Base-by-base conservation (phyloP, 2,113 vertebrate genomes). In the Hucho hucho region DNA sequence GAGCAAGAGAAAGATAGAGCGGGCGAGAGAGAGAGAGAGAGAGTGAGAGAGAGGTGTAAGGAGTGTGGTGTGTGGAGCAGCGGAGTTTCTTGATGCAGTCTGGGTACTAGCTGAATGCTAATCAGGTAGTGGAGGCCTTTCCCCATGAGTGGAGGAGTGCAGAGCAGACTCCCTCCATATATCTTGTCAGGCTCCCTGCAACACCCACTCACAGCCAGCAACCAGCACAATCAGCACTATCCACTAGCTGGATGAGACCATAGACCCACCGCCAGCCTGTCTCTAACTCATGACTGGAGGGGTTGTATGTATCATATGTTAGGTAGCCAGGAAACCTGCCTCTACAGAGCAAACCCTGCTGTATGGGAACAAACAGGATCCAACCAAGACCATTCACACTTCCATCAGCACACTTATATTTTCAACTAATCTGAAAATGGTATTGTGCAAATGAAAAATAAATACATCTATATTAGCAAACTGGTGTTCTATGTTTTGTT, bases 21-120 rank as follows among this genome's bases (percentile, higher is more conserved):
- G 7, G 69, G 75, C 69, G 69, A 73, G 58, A 49, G 58, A 22
- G 2, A 61, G 58, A 32, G 72, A 24, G 25, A 3, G 43, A 4
- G 28, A 58, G 20, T 49, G 59, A 24, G 59, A 24, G n/a, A 20
- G 18, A 18, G 1, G n/a, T 18, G 3, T 28, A 6, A n/a, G 46
- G 74, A 49, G 61, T 16, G 70, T 28, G 49, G 59, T 22, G 66
- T 14, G 24, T 22, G 70, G 64, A 26, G 26, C 14, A 66, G 64
- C n/a, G 16, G 25, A 77, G 72, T 79, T 78, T 79, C 80, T 82
- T 90, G 89, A 90, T 90, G 89, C 88, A 89, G 86, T 91, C 86
- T 82, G 84, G 86, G 81, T 85, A 86, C 84, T 85, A 79, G 79
- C 78, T 89, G 90, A 89, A 90, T 91, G 87, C 88, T 89, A 88